A percentile compares a stretch with the other conserved stretches of the same genome.
Evolutionary conservation across 2,888 invertebrate species (phyloP).

Genomic region (Drosophila kuntzei): DNA sequence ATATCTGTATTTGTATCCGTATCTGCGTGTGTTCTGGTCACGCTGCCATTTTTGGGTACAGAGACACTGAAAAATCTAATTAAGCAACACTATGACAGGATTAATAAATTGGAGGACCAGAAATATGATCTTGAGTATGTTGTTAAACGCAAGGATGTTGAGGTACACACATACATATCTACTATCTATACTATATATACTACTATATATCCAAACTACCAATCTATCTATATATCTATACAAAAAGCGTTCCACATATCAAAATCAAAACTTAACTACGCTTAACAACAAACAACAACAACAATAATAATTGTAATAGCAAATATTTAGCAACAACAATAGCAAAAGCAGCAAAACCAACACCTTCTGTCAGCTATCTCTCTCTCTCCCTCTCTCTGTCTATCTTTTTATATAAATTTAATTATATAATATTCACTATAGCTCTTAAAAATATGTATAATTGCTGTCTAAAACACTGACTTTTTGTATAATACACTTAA

Average conservation of each 20-base stretch:
- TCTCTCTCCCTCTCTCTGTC: constrained; percentile 29
- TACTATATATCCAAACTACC: constrained; percentile 18
- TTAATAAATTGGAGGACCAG: constrained; percentile 94
- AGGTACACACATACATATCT: constrained; percentile 90
- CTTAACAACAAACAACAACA: constrained; percentile 57
- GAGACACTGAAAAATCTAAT: constrained; percentile 91
- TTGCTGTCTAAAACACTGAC: constrained; percentile 53
- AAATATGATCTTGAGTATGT: constrained; percentile 99
- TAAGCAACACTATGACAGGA: constrained; percentile 95
- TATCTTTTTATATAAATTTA: constrained; percentile 14
- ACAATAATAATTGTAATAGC: constrained; percentile 48
- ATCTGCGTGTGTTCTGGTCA: constrained; percentile 30
- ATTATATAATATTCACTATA: constrained; percentile 19
- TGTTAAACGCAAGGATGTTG: constrained; percentile 99
- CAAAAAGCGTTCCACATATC: constrained; percentile 36
- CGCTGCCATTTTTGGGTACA: constrained; percentile 84
- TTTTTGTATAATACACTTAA: constrained; percentile 68
- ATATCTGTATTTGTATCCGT: constrained; percentile 6
- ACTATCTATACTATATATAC: constrained; percentile 43
- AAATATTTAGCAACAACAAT: constrained; percentile 28
- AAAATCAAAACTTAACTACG: constrained; percentile 68
- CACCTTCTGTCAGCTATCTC: constrained; percentile 68
- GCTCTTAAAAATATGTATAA: constrained; percentile 25
- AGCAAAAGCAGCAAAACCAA: constrained; percentile 36
- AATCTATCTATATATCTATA: constrained; percentile 40